Percentiles rank a stretch among this genome's conserved stretches.
phyloP scores from a whole-genome alignment of 2,888 invertebrate genomes.

The Apodemia zela region DNA sequence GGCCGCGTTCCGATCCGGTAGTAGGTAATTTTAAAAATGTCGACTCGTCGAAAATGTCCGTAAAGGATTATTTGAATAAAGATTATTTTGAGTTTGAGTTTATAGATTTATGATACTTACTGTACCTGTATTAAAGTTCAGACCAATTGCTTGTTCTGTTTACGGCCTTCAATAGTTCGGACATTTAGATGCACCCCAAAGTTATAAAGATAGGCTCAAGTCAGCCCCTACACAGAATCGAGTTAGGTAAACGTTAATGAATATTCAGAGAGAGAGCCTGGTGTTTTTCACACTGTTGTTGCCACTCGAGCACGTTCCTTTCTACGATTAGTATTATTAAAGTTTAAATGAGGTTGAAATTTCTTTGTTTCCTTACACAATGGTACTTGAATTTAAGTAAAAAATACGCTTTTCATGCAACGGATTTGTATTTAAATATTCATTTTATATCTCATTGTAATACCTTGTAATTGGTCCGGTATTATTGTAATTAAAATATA shows the following conservation, averaged over 20 bases:
- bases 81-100: no score
- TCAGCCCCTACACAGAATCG: slow-evolving; percentile 27
- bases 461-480: not conserved
- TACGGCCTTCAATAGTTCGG: slow-evolving; percentile 30
- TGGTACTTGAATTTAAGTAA: slow-evolving; percentile 8
- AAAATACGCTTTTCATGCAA: slow-evolving; percentile 2
- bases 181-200: slow-evolving; percentile 58
- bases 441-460: not conserved
- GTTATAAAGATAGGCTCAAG: slow-evolving; percentile 49
- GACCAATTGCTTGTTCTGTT: slow-evolving; percentile 17
- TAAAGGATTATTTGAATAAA: no score
- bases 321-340: slow-evolving; percentile 12
- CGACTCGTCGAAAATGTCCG: no score
- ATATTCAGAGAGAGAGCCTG: slow-evolving; percentile 43
- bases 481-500: not conserved
- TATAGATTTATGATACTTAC: not conserved
- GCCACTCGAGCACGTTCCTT: slow-evolving; percentile 13
- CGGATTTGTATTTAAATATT: not conserved
- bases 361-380: slow-evolving; percentile 12
- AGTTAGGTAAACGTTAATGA: slow-evolving; percentile 51
- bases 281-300: slow-evolving; percentile 19
- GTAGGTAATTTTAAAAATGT: no score
- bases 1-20: no score
- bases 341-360: slow-evolving; percentile 10
- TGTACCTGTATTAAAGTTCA: not conserved